phyloP scores from a whole-genome alignment of 2,888 invertebrate genomes.

The Brachypterus glaber region DNA sequence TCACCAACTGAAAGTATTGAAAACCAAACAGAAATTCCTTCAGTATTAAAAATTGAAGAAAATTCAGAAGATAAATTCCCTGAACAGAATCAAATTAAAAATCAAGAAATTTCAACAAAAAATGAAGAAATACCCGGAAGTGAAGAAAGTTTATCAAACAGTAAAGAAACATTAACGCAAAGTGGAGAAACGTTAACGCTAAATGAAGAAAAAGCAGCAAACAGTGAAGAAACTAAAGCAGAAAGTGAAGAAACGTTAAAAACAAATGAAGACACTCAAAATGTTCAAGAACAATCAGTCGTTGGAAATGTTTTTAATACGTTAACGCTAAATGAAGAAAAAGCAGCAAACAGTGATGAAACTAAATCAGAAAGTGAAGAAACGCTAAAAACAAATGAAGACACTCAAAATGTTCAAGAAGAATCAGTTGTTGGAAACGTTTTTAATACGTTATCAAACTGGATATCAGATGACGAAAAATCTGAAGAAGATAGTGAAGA shows the following conservation, averaged over 20 bases:
- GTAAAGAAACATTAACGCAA: slow-evolving; percentile 4
- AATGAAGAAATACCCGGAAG: too few species aligned
- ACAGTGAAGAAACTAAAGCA: slow-evolving; percentile 3
- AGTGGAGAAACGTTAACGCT: slow-evolving; percentile 6
- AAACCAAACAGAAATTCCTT: too few species aligned
- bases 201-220: neutral
- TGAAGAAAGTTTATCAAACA: neutral
- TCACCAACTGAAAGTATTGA: too few species aligned
- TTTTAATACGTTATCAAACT: slow-evolving; percentile 17
- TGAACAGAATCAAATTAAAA: too few species aligned
- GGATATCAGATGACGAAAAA: slow-evolving; percentile 18
- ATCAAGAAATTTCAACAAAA: too few species aligned
- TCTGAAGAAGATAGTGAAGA: slow-evolving; percentile 26
- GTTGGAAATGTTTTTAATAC: slow-evolving; percentile 15
- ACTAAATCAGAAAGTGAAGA: slow-evolving; percentile 9
- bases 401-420: slow-evolving; percentile 6
- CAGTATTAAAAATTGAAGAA: too few species aligned
- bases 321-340: neutral
- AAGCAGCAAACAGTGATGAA: slow-evolving; percentile 1
- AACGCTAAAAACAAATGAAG: too few species aligned
- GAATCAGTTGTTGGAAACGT: slow-evolving; percentile 15
- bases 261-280: too few species aligned
- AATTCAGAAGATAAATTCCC: too few species aligned
- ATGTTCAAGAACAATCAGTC: slow-evolving; percentile 10
- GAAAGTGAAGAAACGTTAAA: too few species aligned